phyloP scores from a whole-genome alignment of 2,113 vertebrate genomes.

The Leptobrachium leishanense region DNA sequence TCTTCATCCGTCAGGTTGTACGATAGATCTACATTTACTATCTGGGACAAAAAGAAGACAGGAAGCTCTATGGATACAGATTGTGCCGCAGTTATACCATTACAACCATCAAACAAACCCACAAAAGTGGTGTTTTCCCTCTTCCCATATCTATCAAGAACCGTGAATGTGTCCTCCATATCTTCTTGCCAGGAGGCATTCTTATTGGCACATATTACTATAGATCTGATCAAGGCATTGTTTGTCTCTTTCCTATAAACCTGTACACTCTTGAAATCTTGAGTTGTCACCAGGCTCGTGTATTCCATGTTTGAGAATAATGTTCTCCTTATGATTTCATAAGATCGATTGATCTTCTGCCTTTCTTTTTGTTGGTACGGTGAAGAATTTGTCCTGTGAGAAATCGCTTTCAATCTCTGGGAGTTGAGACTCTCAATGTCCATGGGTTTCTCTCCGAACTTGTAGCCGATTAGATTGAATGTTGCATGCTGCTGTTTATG shows the following conservation, averaged over 20 bases:
- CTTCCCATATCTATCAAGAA: constrained; percentile 57
- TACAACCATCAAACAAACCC: constrained; percentile 61
- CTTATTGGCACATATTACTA: constrained; percentile 59
- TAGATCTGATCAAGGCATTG: constrained; percentile 57
- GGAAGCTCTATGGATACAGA: constrained; percentile 60
- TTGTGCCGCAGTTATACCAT: constrained; percentile 54
- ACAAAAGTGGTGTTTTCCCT: constrained; percentile 64
- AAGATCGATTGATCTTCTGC: constrained; percentile 54
- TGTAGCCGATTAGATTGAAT: constrained; percentile 50
- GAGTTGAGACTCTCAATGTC: not conserved
- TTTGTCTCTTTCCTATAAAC: constrained; percentile 24
- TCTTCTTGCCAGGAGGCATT: constrained; percentile 59
- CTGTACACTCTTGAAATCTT: not conserved
- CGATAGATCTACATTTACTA: constrained; percentile 55
- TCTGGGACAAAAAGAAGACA: constrained; percentile 63
- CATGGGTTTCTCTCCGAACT: not conserved
- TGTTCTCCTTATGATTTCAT: constrained; percentile 56
- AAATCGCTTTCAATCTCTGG: constrained; percentile 52
- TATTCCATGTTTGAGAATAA: not conserved
- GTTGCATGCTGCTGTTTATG: constrained; percentile 62
- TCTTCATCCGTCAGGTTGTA: constrained; percentile 57
- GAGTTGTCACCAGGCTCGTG: constrained; percentile 1
- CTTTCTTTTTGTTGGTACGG: constrained; percentile 47
- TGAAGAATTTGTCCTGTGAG: constrained; percentile 37
- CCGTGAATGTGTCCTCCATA: constrained; percentile 59